Evolutionary conservation across 2,888 invertebrate species (phyloP).

Genomic region (Drosophila macrospina): DNA sequence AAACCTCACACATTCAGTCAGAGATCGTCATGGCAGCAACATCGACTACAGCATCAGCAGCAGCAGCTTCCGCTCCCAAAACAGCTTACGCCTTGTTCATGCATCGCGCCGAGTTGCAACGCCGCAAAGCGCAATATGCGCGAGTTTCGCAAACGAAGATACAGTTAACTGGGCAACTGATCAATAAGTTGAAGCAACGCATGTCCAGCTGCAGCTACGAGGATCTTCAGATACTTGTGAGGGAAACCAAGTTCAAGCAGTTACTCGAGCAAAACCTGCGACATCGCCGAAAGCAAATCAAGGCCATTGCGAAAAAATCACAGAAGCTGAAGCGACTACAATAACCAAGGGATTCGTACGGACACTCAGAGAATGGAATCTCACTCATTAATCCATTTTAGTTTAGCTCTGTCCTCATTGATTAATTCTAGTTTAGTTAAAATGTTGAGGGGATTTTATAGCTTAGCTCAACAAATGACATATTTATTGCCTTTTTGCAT

Average conservation of each 20-base stretch:
- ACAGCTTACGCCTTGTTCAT: slow-evolving; percentile 67
- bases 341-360: neutral
- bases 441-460: neutral
- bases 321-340: slow-evolving; percentile 40
- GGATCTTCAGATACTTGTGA: slow-evolving; percentile 58
- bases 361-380: neutral
- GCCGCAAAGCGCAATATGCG: slow-evolving; percentile 42
- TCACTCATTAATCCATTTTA: slow-evolving; percentile 7
- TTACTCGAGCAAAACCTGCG: slow-evolving; percentile 49
- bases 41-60: slow-evolving; percentile 4
- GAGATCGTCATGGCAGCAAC: slow-evolving; percentile 58
- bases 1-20: slow-evolving; percentile 50
- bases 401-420: neutral
- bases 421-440: slow-evolving; percentile 7
- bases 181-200: slow-evolving; percentile 48
- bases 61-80: slow-evolving; percentile 3
- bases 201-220: slow-evolving; percentile 56
- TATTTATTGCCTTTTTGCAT: slow-evolving; percentile 36
- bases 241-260: slow-evolving; percentile 61
- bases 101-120: slow-evolving; percentile 65
- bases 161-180: slow-evolving; percentile 53
- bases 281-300: slow-evolving; percentile 59
- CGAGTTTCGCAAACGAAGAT: slow-evolving; percentile 61
- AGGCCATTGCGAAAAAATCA: slow-evolving; percentile 37
- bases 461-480: slow-evolving; percentile 34